phyloP scores from a whole-genome alignment of 2,888 invertebrate species.

The Drosophila imparisetae region DNA sequence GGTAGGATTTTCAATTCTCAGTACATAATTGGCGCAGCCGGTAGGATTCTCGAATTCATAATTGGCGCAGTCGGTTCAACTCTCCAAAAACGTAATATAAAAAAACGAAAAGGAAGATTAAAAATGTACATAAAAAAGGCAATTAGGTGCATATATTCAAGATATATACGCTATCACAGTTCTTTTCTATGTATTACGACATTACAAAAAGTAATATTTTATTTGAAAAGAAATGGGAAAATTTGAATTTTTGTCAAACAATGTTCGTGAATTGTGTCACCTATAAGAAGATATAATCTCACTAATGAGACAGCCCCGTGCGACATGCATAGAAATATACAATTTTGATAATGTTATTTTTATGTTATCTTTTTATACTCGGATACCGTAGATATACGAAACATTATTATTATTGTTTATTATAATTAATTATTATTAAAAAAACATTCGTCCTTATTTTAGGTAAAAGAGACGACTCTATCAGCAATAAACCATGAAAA shows the following conservation, averaged over 20 bases:
- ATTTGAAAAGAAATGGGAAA: background rate
- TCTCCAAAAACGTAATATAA: too few species aligned
- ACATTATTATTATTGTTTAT: background rate
- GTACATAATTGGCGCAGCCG: too few species aligned
- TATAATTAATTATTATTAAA: background rate
- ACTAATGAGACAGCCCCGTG: background rate
- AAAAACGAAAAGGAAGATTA: background rate
- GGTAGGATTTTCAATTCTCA: too few species aligned
- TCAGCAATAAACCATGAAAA: slow-evolving; percentile 91
- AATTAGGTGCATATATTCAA: background rate
- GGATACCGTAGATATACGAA: background rate
- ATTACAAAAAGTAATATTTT: background rate
- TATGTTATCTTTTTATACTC: background rate
- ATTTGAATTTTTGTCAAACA: background rate
- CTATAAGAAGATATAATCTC: background rate
- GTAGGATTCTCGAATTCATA: too few species aligned
- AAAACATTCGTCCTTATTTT: background rate
- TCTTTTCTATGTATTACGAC: background rate
- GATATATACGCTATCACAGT: background rate
- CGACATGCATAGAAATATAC: background rate
- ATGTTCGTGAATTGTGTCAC: background rate
- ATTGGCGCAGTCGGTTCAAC: too few species aligned
- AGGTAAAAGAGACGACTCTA: slow-evolving; percentile 62
- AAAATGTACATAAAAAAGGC: background rate
- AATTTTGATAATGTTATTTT: background rate